Evolutionary conservation across 2,113 vertebrate species (phyloP).

Genomic region (Pycnonotus jocosus): DNA sequence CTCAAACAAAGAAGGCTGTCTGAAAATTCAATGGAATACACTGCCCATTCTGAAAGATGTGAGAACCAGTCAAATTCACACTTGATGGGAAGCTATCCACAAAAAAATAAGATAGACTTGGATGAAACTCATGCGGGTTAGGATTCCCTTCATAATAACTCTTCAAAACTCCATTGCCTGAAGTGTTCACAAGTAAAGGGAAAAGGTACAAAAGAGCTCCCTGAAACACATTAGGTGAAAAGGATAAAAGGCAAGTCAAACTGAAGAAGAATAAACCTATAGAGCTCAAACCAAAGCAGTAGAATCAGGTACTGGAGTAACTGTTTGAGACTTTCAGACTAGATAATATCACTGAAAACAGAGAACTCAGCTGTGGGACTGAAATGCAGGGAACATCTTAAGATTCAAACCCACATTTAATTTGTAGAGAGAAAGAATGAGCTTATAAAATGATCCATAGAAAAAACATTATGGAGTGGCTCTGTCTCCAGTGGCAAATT

Average conservation of each 20-base stretch:
- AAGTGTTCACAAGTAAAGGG: not conserved
- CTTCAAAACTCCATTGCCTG: not conserved
- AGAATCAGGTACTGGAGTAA: not conserved
- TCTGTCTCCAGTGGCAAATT: not conserved
- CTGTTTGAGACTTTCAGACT: not conserved
- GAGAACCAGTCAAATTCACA: not conserved
- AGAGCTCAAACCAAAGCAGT: not conserved
- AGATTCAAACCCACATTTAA: not conserved
- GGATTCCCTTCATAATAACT: conserved; percentile 17
- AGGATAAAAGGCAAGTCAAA: not conserved
- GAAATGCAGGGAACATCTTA: not conserved
- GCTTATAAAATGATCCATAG: not conserved
- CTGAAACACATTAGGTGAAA: not conserved
- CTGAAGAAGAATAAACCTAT: not conserved
- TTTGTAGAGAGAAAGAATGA: not conserved
- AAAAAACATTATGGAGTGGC: not conserved
- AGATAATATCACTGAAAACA: not conserved
- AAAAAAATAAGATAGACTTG: not conserved
- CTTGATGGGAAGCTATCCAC: not conserved
- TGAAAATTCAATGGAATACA: conserved; percentile 14
- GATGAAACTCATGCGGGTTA: not conserved
- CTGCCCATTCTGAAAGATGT: not conserved
- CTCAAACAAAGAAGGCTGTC: not conserved
- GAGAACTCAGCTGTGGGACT: not conserved
- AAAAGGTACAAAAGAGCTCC: not conserved